A percentile compares a stretch with the other conserved stretches of the same genome.
Evolutionary conservation across 2,888 invertebrate genomes (phyloP).

Genomic region (Nycteola revayana): DNA sequence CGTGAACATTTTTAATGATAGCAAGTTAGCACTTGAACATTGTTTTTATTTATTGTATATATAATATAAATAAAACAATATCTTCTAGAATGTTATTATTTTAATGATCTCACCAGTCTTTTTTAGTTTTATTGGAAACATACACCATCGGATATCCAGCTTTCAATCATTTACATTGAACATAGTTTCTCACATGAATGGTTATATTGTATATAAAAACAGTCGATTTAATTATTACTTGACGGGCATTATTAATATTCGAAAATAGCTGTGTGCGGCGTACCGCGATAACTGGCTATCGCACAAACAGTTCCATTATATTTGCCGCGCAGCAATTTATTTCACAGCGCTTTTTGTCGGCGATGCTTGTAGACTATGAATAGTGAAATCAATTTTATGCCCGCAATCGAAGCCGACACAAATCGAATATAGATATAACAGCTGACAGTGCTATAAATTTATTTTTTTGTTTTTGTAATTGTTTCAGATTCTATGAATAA

Average conservation of each 20-base stretch:
- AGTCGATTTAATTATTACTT: conserved; percentile 13
- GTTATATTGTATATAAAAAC: not conserved
- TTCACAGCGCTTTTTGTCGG: conserved; percentile 52
- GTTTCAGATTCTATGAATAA: conserved; percentile 45
- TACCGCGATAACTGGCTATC: conserved; percentile 50
- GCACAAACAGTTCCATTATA: conserved; percentile 54
- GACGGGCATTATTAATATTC: conserved; percentile 42
- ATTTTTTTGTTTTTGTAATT: conserved; percentile 27
- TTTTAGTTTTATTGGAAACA: too few species aligned
- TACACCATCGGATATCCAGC: too few species aligned
- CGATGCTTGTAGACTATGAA: conserved; percentile 56
- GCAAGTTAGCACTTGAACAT: too few species aligned
- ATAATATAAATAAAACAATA: too few species aligned
- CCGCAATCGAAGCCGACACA: conserved; percentile 36
- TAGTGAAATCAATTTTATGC: conserved; percentile 51
- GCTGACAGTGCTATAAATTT: too few species aligned
- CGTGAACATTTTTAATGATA: too few species aligned
- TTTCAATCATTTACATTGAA: too few species aligned
- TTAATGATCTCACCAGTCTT: too few species aligned
- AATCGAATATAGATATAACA: conserved; percentile 22
- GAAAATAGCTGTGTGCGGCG: conserved; percentile 39
- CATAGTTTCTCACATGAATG: too few species aligned
- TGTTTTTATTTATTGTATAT: too few species aligned
- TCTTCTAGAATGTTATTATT: too few species aligned
- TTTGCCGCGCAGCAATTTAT: conserved; percentile 57